A percentile compares a stretch with the other conserved stretches of the same genome.
Conservation (phyloP, 64 coral and sea anemone genomes). For the Porites australiensis region DNA sequence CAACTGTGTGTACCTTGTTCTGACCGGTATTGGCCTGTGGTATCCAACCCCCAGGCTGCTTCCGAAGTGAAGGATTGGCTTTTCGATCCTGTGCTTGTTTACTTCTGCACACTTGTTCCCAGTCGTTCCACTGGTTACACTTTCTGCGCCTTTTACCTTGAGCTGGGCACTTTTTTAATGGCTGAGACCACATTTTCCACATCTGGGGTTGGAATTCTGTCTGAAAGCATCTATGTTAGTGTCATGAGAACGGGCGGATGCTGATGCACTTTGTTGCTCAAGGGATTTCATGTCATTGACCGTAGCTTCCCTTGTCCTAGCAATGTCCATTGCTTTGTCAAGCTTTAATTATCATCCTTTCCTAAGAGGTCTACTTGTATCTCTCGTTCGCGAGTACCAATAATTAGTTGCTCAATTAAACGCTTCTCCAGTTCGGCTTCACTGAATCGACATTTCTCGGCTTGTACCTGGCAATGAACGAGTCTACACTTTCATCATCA, state of each 20-base stretch:
- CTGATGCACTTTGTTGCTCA: background rate
- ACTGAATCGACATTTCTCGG: slow-evolving; percentile 63
- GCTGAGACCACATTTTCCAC: no score
- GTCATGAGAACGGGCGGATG: no score
- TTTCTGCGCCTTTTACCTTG: no score
- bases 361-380: slow-evolving; percentile 48
- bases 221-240: background rate
- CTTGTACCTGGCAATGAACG: slow-evolving; percentile 59
- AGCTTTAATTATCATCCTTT: slow-evolving; percentile 43
- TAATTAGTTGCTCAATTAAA: slow-evolving; percentile 71
- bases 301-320: slow-evolving; percentile 62
- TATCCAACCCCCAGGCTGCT: background rate
- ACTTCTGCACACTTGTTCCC: no score
- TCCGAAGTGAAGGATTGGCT: no score
- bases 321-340: slow-evolving; percentile 62
- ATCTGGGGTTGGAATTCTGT: no score
- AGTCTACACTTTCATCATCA: slow-evolving; percentile 39
- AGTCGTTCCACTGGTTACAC: no score
- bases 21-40: background rate
- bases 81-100: background rate
- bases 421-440: slow-evolving; percentile 49
- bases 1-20: background rate
- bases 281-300: background rate
- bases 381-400: slow-evolving; percentile 64
- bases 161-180: no score